phyloP scores from a whole-genome alignment of 1,140 invertebrate genomes.

The Chrysopa pallens region DNA sequence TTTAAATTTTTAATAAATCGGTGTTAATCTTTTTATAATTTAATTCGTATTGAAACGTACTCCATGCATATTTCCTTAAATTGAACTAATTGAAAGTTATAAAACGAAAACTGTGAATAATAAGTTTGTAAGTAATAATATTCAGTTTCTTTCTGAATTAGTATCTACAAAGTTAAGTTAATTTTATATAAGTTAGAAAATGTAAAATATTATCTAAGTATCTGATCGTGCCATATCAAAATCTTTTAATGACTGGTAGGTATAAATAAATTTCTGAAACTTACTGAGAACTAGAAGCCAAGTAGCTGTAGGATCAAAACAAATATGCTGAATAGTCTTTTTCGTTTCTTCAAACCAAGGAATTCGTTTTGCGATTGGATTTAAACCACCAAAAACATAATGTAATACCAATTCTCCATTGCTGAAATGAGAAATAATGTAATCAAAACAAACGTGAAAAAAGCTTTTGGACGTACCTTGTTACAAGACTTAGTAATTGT shows the following conservation, averaged over 20 bases:
- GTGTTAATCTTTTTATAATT: no score
- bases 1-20: no score
- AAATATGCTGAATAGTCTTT: conserved; percentile 40
- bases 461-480: conserved; percentile 11
- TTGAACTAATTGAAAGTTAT: no score
- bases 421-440: conserved; percentile 9
- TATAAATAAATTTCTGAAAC: conserved; percentile 20
- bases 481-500: conserved; percentile 20
- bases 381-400: conserved; percentile 20
- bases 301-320: conserved; percentile 48
- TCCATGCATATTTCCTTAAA: no score
- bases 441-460: not conserved
- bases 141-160: not conserved
- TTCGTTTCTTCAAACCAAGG: conserved; percentile 42
- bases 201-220: no score
- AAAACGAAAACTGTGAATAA: no score
- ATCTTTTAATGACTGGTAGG: conserved; percentile 13
- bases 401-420: conserved; percentile 18
- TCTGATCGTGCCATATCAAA: not conserved
- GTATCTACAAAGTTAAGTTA: not conserved
- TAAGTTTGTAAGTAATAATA: no score
- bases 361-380: conserved; percentile 38
- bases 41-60: no score
- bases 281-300: conserved; percentile 45
- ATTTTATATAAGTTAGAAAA: no score